Percentiles rank a stretch among this genome's conserved stretches.
phyloP scores from a whole-genome alignment of 2,797 vertebrate genomes.

The Peromyscus nudipes region DNA sequence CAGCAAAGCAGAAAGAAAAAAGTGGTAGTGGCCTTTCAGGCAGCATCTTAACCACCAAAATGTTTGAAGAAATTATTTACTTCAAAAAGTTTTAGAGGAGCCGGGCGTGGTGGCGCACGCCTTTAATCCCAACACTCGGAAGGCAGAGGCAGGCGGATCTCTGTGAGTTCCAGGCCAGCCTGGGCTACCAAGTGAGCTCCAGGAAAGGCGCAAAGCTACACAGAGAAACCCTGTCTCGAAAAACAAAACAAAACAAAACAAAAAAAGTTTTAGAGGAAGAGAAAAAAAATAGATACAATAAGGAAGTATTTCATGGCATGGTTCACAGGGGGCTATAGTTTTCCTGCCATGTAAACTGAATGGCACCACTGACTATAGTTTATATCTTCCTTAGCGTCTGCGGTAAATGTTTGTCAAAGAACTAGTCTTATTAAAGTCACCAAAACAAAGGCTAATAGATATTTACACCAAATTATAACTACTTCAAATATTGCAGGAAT shows the following conservation, averaged over 20 bases:
- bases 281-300: background rate
- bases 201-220: background rate
- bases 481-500: background rate
- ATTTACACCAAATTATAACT: constrained; percentile 1
- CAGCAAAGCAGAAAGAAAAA: background rate
- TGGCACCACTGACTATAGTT: background rate
- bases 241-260: background rate
- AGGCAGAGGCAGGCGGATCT: background rate
- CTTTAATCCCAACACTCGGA: background rate
- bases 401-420: background rate
- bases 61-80: constrained; percentile 26
- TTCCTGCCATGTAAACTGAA: background rate
- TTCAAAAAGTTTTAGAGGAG: constrained; percentile 41
- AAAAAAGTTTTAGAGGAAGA: too few relatives aligned
- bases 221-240: background rate
- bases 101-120: background rate
- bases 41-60: constrained; percentile 52
- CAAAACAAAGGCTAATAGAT: constrained; percentile 23
- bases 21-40: background rate
- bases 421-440: background rate
- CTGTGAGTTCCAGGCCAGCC: background rate
- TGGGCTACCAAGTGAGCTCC: background rate
- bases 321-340: background rate
- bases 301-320: background rate
- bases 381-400: background rate